Base-by-base conservation (phyloP, 2,888 invertebrate species). In the Amblyteles armatorius region DNA sequence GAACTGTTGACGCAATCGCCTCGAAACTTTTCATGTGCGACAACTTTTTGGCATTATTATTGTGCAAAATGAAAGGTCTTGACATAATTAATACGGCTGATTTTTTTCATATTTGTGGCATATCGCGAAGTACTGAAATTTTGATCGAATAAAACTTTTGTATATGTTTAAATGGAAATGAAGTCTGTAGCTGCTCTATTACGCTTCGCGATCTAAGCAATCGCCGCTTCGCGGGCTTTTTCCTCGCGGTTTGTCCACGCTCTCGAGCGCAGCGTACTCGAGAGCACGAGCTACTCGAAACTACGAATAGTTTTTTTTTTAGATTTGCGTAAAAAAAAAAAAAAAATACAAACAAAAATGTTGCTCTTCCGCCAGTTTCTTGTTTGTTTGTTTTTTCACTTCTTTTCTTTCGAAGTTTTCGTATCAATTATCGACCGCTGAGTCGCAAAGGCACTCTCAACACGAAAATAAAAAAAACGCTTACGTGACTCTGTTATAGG, bases 371-470 rank as follows among this genome's bases (percentile, higher is more conserved):
- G 29, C 19, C 40, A 1, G 9, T 40, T 40, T 11, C 3, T 40
- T 33, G 29, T 33, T 40, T 40, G 40, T 40, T 40, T 40, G 1
- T 40, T 19, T 3, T 55, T 55, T 55, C 3, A 9, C 55, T n/a
- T 22, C 22, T 19, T 19, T 19, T 19, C 22, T 22, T 55, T 11
- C 0, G 40, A 40, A 40, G 40, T 5, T 40, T 40, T 40, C 2
- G 40, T 11, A 40, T 40, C 40, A 11, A 40, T 40, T 40, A 40
- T 40, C 40, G 40, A 40, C 9, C 9, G 40, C 40, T 40, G 40
- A 40, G 40, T 40, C 40, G 40, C 22, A 55, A 55, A 55, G 22
- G 55, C 55, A 55, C 55, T 55, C 55, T 22, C 55, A 55, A 55
- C 7, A 55, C 55, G 55, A 57, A 26, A 57, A 57, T 22, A 26